Conservation (phyloP, 2,888 invertebrate genomes). For the Papilio demoleus region DNA sequence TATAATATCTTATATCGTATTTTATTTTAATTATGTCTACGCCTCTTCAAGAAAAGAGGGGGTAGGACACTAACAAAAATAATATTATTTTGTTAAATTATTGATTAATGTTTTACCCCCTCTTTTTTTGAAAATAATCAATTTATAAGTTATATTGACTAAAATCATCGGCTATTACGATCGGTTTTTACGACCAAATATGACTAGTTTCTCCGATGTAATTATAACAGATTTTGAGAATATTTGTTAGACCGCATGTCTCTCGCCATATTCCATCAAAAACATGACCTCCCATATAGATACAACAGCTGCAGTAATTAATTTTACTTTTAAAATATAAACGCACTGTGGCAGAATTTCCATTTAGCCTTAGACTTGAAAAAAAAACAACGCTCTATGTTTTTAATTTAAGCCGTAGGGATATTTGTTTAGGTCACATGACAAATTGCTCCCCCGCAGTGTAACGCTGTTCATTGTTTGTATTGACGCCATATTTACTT, state of each 20-base stretch:
- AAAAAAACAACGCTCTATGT: conserved; percentile 30
- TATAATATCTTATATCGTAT: too few species aligned
- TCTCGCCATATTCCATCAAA: neutral
- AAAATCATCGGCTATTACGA: too few species aligned
- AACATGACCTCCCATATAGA: neutral
- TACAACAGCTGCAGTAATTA: conserved; percentile 44
- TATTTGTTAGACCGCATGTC: neutral
- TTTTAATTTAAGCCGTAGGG: neutral
- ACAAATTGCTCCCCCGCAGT: conserved; percentile 37
- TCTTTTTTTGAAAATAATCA: too few species aligned
- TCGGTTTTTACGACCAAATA: too few species aligned
- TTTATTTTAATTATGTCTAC: too few species aligned
- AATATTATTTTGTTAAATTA: too few species aligned
- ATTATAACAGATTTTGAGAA: neutral
- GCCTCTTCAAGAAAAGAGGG: too few species aligned
- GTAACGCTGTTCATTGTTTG: conserved; percentile 28
- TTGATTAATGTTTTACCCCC: too few species aligned
- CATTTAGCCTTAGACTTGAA: conserved; percentile 9
- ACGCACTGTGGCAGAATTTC: conserved; percentile 23
- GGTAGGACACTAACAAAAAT: too few species aligned
- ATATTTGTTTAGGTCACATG: conserved; percentile 40
- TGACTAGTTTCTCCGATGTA: too few species aligned
- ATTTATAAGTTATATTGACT: too few species aligned
- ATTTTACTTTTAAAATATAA: conserved; percentile 1
- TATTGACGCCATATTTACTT: conserved; percentile 27